Evolutionary conservation across 2,113 vertebrate genomes (phyloP), one percentile per base, ranked within the genome.

Genomic region (Ploceus nigricollis): DNA sequence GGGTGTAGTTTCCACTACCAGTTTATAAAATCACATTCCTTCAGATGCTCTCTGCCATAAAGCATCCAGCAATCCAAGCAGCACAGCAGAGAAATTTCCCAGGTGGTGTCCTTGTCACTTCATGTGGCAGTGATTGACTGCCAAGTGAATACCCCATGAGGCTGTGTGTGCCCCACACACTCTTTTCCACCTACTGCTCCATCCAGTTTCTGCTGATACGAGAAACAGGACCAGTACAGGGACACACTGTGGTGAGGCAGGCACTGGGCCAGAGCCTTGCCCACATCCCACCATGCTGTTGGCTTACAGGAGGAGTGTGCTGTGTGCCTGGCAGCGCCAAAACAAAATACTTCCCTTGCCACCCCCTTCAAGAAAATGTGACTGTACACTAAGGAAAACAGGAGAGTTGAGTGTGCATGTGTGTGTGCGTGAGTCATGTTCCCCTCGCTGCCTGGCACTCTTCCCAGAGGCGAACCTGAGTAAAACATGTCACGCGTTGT

Each of bases 401-500:
- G 85, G 54, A 54, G 75, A 54, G 75, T 35, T 50, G 81, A 89
- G 91, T 30, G 35, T 83, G 75, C 40, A 3, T 56, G 71, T 76
- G 76, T 56, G 57, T 78, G 65, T 57, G 54, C 2, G 6, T 35
- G 91, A 96, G 72, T 92, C 93, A 77, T 54, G 78, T 77, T 90
- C 90, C 79, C 82, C 87, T 80, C 1, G 0, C 63, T 63, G 84
- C 63, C 68, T 97, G 96, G 95, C 96, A 31, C 84, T 4, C 27
- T 83, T 89, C 95, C 95, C 94, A 77, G 92, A 54, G 66, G 75
- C 39, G 1, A 91, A 95, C 94, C 91, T 63, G 84, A 93, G 92
- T 95, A 80, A 88, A 96, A 96, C 94, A 91, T 54, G 95, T 97
- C 93, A 95, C 71, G 68, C 87, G 0, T 58, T 96, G 85, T 94